Evolutionary conservation across 2,113 vertebrate species (phyloP), one percentile per base, ranked within the genome.

Genomic region (Leptobrachium leishanense): DNA sequence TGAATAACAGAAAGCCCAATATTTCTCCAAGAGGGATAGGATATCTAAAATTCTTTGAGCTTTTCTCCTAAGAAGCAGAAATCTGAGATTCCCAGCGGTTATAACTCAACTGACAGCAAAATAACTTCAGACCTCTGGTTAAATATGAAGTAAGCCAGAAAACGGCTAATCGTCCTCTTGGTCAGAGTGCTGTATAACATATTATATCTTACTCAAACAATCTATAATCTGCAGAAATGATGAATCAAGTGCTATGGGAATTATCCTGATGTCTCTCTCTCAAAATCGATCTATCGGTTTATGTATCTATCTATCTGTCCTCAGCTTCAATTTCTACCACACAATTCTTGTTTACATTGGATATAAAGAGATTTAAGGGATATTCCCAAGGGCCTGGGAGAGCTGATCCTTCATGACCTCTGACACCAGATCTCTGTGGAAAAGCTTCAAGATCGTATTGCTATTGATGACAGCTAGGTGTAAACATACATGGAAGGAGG

Each of bases 141-240:
- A 57, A 73, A 73, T 54, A 73, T 73, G 71, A 73, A 57, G 54
- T 59, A 73, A 73, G 54, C 71, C 71, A 73, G 71, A 73, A 73
- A 73, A 59, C 40, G 55, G 71, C 71, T 73, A 59, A 59, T 73
- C 71, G 59, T 57, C 54, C 43, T 39, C 71, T 73, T 73, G 59
- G 71, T 73, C 53, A 73, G 71, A 73, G 54, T 73, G 53, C 53
- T 72, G 54, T 54, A 73, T 50, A 41, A 73, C 71, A 73, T 57
- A 73, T 59, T 40, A 73, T 54, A 59, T 41, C 71, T 73, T 59
- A 73, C 55, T 73, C 53, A 40, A 59, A 40, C 71, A 73, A 73
- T 73, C 42, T 41, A 73, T 73, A 73, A 57, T 73, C 69, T 55
- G 50, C 12, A 54, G 20, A 31, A 31, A 31, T 31, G 20, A 31